These are phyloP conservation scores for Aphodius sticticus DNA, from an alignment of 2,888 invertebrate species.

Conservation along the genomic window DNA sequence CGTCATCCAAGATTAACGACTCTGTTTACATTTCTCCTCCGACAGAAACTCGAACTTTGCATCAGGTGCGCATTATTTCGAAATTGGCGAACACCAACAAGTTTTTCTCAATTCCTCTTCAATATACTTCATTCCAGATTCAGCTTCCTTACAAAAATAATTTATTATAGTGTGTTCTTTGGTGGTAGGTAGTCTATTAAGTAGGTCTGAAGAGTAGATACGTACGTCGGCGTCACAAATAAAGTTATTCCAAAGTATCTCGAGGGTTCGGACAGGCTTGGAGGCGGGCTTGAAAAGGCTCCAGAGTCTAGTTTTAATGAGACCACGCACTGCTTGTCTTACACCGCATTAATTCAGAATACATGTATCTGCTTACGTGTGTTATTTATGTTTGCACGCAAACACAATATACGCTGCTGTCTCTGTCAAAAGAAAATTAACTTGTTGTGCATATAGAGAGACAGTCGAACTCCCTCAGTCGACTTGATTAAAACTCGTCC, in stretches of 20 bases:
- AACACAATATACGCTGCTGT: constrained; percentile 43
- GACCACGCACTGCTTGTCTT: constrained; percentile 51
- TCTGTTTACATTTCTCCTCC: background rate
- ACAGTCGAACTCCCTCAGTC: constrained; percentile 15
- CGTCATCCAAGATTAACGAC: background rate
- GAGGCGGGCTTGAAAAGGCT: constrained; percentile 42
- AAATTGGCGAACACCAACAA: background rate
- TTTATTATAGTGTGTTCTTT: too few species aligned
- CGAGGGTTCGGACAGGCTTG: constrained; percentile 19
- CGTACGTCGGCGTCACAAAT: constrained; percentile 42
- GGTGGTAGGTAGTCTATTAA: background rate
- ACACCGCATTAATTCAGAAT: constrained; percentile 49
- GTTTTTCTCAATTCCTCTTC: background rate
- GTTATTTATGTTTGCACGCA: constrained; percentile 46
- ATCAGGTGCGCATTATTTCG: background rate
- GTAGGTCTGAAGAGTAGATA: constrained; percentile 9
- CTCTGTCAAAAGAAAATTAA: constrained; percentile 44
- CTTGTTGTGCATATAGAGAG: constrained; percentile 36
- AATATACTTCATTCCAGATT: too few species aligned
- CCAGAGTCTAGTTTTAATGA: constrained; percentile 47
- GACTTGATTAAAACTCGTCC: constrained; percentile 37
- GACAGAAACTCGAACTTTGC: background rate
- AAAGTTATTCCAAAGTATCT: constrained; percentile 42
- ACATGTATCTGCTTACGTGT: constrained; percentile 42
- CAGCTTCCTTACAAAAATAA: too few species aligned